Percentiles rank a stretch among this genome's conserved stretches.
Evolutionary conservation across 2,113 vertebrate genomes (phyloP).

Genomic region (Calonectris borealis): DNA sequence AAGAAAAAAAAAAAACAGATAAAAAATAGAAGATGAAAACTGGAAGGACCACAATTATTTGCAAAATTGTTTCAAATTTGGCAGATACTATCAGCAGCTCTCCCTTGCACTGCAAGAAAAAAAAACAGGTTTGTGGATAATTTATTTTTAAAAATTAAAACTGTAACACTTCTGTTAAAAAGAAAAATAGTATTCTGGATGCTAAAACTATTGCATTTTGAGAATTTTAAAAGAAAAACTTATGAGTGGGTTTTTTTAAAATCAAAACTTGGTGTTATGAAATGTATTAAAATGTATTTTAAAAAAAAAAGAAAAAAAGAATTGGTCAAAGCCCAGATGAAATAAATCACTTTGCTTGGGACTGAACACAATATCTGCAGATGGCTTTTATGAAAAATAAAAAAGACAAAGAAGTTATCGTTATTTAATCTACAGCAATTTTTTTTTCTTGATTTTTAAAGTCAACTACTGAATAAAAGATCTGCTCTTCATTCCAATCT

Average conservation of each 20-base stretch:
- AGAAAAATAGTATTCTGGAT: neutral
- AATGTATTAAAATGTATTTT: neutral
- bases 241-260: neutral
- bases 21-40: neutral
- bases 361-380: neutral
- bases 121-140: neutral
- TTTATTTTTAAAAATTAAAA: neutral
- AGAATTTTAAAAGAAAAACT: neutral
- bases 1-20: neutral
- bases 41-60: neutral
- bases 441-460: neutral
- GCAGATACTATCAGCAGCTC: neutral
- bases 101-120: neutral
- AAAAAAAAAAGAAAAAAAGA: neutral
- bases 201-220: neutral
- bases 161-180: neutral
- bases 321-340: neutral
- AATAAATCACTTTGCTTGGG: neutral
- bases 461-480: neutral
- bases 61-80: neutral
- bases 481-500: neutral
- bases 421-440: neutral
- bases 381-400: neutral
- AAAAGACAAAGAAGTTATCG: neutral
- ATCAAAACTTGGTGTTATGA: neutral